Evolutionary conservation across 30 jellyfish, hydroid and myxozoan genomes (phyloP), one percentile per base, ranked within the genome.

Genomic region (Aurelia sp.): DNA sequence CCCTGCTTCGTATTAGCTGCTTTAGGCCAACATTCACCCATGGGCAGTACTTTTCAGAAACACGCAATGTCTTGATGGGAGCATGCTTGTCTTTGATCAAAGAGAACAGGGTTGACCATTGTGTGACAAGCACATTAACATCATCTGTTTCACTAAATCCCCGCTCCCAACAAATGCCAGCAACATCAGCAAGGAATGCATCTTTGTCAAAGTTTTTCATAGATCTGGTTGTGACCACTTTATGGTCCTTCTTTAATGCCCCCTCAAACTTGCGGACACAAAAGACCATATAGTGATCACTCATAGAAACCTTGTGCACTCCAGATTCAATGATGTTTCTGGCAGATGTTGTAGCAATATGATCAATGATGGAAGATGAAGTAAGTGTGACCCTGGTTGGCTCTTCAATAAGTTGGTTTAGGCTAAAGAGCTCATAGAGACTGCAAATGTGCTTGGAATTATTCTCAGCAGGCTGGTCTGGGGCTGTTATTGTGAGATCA

Each of bases 281-380:
- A 58, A 58, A 58, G 27, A 58, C 67, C 67, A 58, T 58, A 58
- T 16, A 58, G 27, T 27, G 33, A 27, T 27, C 33, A 27, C 33
- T 27, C 33, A 27, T 27, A 27, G 33, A 27, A 27, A 27, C 33
- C 33, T 27, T 27, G 33, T 27, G 33, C 33, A 27, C 33, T 27
- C 33, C 33, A 27, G 33, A 27, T 58, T 58, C 27, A 58, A 38
- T 57, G 30, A 69, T 5, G 68, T 72, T 72, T 22, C 68, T 72
- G 58, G 83, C 83, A 72, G 83, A 72, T 12, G 69, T 72, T 44
- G 83, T 72, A 50, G 83, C 83, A 35, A 72, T 72, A 50, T 72
- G 83, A 72, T 72, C 83, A 0, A 72, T 72, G 27, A 72, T 40
- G 15, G 83, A 19, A 9, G 83, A 40, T 63, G 67, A 15, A 40